Evolutionary conservation across 2,888 invertebrate species (phyloP).

Genomic region (Eupithecia subfuscata): DNA sequence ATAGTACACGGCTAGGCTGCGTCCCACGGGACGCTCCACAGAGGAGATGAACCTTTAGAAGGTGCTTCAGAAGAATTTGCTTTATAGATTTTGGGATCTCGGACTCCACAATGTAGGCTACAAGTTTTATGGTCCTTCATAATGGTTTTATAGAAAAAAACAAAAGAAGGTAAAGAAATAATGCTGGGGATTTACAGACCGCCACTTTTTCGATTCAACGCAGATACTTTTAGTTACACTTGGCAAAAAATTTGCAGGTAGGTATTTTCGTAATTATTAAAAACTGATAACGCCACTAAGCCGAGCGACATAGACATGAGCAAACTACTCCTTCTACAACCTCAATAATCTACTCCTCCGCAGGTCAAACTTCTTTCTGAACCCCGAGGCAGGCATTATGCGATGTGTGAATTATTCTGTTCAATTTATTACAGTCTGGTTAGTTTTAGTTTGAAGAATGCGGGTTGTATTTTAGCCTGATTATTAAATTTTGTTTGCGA

Average conservation of each 20-base stretch:
- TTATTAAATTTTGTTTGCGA: background rate
- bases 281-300: background rate
- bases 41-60: background rate
- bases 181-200: too few relatives aligned
- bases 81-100: background rate
- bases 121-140: background rate
- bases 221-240: too few relatives aligned
- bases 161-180: too few relatives aligned
- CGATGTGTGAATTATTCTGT: constrained; percentile 40
- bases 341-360: constrained; percentile 49
- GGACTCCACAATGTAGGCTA: background rate
- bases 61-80: background rate
- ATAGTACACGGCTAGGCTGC: constrained; percentile 31
- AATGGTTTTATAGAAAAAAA: background rate
- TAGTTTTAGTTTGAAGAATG: constrained; percentile 10
- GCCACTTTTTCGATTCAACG: too few relatives aligned
- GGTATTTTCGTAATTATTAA: too few relatives aligned
- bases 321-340: background rate
- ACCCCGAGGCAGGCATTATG: constrained; percentile 65
- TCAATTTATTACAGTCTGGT: constrained; percentile 36
- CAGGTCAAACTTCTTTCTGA: constrained; percentile 64
- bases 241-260: too few relatives aligned
- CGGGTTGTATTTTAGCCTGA: background rate
- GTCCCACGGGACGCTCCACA: background rate
- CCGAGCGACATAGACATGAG: background rate